Evolutionary conservation across 1,140 invertebrate species (phyloP), one percentile per base, ranked within the genome.

Genomic region (Acyrthosiphon pisum): DNA sequence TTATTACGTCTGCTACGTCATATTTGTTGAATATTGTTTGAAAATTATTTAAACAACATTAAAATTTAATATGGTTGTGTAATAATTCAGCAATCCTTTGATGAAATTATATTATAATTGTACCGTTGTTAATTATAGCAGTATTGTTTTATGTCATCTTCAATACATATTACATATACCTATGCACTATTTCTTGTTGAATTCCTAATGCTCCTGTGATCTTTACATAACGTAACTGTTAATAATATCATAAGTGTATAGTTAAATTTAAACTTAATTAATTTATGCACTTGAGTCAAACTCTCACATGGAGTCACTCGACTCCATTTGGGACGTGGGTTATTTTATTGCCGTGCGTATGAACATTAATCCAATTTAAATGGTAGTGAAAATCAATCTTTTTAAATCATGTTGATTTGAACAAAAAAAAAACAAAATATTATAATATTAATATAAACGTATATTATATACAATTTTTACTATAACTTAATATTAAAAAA

Each of bases 261-360:
- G 60, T 76, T 76, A 76, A 76, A 76, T 76, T 76, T n/a, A n/a
- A n/a, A 76, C 60, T 76, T n/a, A 76, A 76, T 76, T n/a, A 76
- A 76, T 76, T n/a, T 76, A 76, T 76, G n/a, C 60, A 76, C 60
- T 20, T 76, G 30, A 76, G 60, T 76, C 60, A 20, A 9, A 60
- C 30, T 60, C 30, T 30, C 14, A n/a, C 60, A n/a, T 6, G 26
- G 8, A 76, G 60, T 76, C 60, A 76, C 30, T 76, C n/a, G 30
- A 76, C n/a, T 76, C 8, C n/a, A 76, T 4, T 0, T n/a, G 60
- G 30, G 60, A 18, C 14, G 11, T 76, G 14, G 9, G n/a, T n/a
- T 18, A 76, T n/a, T 18, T 76, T n/a, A 76, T n/a, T 76, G n/a
- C 30, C 22, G 18, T 1, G 48, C 56, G 30, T 76, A 76, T n/a